Conservation (phyloP, 2,888 invertebrate species). For the Brenthis ino region DNA sequence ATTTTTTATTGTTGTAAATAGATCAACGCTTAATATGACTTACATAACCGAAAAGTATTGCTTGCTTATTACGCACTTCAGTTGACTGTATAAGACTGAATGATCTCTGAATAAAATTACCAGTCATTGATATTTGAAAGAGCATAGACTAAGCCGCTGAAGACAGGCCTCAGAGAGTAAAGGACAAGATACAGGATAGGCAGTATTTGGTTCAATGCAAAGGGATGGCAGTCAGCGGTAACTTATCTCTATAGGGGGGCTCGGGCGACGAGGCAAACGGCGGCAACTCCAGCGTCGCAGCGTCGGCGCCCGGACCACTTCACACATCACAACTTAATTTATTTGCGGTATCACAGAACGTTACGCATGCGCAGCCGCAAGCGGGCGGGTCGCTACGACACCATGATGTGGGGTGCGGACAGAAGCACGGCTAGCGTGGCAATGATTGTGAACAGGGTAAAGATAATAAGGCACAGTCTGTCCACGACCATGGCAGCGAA, state of each 20-base stretch:
- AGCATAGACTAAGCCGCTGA: conserved; percentile 58
- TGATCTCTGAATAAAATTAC: conserved; percentile 41
- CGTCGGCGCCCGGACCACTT: conserved; percentile 72
- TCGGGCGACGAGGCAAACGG: conserved; percentile 73
- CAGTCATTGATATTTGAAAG: conserved; percentile 48
- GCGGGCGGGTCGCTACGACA: conserved; percentile 88
- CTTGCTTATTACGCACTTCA: conserved; percentile 24
- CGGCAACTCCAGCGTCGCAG: conserved; percentile 71
- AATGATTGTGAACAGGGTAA: conserved; percentile 98
- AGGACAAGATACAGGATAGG: conserved; percentile 64
- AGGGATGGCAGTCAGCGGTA: conserved; percentile 75
- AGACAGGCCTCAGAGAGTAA: conserved; percentile 52
- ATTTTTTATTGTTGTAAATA: conserved; percentile 18
- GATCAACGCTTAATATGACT: conserved; percentile 22
- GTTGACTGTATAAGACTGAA: conserved; percentile 8
- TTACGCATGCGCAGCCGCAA: conserved; percentile 77
- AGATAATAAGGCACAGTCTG: conserved; percentile 99
- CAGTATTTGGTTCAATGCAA: conserved; percentile 70
- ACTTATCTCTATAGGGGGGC: conserved; percentile 77
- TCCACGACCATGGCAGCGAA: conserved; percentile 99
- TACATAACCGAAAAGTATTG: conserved; percentile 28
- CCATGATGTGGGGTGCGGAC: conserved; percentile 97
- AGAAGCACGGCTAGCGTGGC: conserved; percentile 98
- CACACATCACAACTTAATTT: conserved; percentile 85
- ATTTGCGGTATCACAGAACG: conserved; percentile 87